Evolutionary conservation across 2,797 vertebrate species (phyloP).

Genomic region (Hydrophis major): DNA sequence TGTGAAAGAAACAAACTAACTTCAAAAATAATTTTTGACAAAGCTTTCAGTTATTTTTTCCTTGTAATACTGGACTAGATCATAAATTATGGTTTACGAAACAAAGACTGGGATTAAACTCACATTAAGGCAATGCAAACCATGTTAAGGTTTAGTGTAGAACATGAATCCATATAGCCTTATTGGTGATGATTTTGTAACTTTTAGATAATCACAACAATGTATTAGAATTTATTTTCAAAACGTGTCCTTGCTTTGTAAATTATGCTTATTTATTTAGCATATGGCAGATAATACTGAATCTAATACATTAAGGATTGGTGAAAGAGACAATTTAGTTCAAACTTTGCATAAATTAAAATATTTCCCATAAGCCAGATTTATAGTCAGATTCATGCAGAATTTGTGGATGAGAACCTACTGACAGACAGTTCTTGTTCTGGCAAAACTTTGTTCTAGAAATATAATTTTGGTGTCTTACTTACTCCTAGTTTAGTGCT

Average conservation of each 20-base stretch:
- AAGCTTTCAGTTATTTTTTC: background rate
- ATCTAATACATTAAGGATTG: too few relatives aligned
- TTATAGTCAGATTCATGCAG: background rate
- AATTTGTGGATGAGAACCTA: background rate
- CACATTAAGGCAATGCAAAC: background rate
- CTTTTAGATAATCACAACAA: background rate
- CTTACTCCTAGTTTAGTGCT: background rate
- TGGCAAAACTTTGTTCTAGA: background rate
- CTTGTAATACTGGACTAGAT: background rate
- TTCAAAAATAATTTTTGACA: background rate
- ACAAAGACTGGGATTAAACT: background rate
- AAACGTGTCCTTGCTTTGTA: background rate
- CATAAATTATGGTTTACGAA: background rate
- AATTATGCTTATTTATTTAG: background rate
- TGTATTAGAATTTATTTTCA: background rate
- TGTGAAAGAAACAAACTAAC: background rate
- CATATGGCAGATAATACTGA: background rate
- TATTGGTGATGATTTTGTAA: background rate
- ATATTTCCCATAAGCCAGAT: background rate
- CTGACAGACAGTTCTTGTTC: background rate
- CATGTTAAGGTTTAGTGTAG: background rate
- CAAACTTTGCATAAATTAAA: background rate
- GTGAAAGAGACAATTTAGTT: background rate
- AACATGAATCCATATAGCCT: background rate
- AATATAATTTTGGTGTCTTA: background rate